A percentile compares a stretch with the other conserved stretches of the same genome.
Conservation (phyloP, 2,888 invertebrate genomes). For the Acleris emargana region DNA sequence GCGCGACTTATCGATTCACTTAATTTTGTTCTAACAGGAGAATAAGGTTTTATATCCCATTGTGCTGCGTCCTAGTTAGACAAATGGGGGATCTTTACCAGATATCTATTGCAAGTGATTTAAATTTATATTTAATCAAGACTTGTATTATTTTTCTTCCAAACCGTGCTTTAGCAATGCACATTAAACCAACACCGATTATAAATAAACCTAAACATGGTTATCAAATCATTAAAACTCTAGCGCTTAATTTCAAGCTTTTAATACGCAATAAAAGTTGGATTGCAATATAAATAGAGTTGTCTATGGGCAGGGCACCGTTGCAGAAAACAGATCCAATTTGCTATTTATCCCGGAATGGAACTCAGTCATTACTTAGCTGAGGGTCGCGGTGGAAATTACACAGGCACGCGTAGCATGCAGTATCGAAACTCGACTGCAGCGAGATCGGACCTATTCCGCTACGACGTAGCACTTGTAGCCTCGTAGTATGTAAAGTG, state of each 20-base stretch:
- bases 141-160: too few relatives aligned
- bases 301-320: slow-evolving; percentile 9
- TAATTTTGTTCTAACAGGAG: slow-evolving; percentile 37
- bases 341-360: slow-evolving; percentile 83
- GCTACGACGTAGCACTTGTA: slow-evolving; percentile 30
- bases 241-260: too few relatives aligned
- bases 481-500: neutral
- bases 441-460: slow-evolving; percentile 19
- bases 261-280: neutral
- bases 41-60: slow-evolving; percentile 27
- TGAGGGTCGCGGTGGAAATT: slow-evolving; percentile 79
- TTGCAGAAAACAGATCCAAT: slow-evolving; percentile 74
- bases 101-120: neutral
- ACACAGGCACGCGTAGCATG: slow-evolving; percentile 64
- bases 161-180: too few relatives aligned
- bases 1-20: slow-evolving; percentile 48
- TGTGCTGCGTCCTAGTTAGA: slow-evolving; percentile 13
- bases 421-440: slow-evolving; percentile 36
- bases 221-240: too few relatives aligned
- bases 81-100: neutral
- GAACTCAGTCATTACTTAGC: slow-evolving; percentile 84
- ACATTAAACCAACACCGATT: too few relatives aligned
- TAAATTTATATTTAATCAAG: too few relatives aligned
- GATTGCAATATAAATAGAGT: neutral
- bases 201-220: too few relatives aligned